These are phyloP conservation scores for Apis laboriosa DNA, from an alignment of 1,140 invertebrate genomes.

Conservation along the genomic window DNA sequence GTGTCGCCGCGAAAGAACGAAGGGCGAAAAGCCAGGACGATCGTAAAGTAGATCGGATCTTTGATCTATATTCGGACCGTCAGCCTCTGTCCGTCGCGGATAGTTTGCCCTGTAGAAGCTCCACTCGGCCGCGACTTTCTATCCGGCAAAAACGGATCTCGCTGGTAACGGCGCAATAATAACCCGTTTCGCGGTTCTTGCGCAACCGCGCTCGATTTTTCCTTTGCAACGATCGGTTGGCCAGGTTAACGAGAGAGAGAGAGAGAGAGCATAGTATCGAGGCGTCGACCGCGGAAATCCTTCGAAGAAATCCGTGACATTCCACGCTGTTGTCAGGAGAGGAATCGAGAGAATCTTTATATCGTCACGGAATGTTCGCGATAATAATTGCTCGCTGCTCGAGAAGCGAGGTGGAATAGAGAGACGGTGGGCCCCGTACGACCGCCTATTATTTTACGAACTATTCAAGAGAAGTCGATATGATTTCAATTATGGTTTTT, in stretches of 20 bases:
- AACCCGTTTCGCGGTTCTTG: slow-evolving; percentile 41
- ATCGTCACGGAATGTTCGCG: slow-evolving; percentile 43
- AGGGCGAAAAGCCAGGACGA: slow-evolving; percentile 51
- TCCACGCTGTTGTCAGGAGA: slow-evolving; percentile 21
- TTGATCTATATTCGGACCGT: slow-evolving; percentile 77
- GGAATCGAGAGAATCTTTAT: slow-evolving; percentile 45
- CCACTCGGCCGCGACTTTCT: not conserved
- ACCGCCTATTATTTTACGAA: slow-evolving; percentile 24
- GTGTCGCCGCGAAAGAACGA: slow-evolving; percentile 33
- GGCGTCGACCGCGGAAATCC: slow-evolving; percentile 25
- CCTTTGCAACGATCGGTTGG: not conserved
- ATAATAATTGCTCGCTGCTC: slow-evolving; percentile 57
- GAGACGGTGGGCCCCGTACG: slow-evolving; percentile 30
- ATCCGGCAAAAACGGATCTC: slow-evolving; percentile 32
- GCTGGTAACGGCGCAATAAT: slow-evolving; percentile 45
- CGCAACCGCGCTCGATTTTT: slow-evolving; percentile 38
- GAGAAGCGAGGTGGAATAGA: slow-evolving; percentile 43
- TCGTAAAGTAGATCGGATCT: slow-evolving; percentile 78
- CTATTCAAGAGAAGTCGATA: not conserved
- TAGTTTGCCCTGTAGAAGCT: slow-evolving; percentile 5
- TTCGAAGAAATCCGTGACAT: slow-evolving; percentile 39
- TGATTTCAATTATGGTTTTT: slow-evolving; percentile 31
- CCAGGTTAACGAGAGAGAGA: not conserved
- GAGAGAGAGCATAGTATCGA: slow-evolving; percentile 2
- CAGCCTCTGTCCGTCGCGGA: not conserved